phyloP scores from a whole-genome alignment of 1,140 invertebrate species.

The Brachionus asplanchnoidis region DNA sequence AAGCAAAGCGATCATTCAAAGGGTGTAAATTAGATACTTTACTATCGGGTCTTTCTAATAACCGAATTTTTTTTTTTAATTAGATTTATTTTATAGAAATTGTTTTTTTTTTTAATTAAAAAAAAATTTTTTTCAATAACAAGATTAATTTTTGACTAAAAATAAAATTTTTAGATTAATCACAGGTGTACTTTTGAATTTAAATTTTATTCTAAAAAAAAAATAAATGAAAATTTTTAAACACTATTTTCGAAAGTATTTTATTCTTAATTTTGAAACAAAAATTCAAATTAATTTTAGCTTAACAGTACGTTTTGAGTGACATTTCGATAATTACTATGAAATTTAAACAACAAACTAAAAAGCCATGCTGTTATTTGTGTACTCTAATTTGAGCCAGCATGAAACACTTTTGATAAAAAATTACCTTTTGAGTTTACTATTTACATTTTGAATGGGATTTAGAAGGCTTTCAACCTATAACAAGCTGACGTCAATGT shows the following conservation, averaged over 20 bases:
- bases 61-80: too few species aligned
- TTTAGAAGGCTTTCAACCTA: neutral
- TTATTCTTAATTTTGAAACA: neutral
- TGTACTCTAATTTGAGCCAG: neutral
- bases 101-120: neutral
- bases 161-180: neutral
- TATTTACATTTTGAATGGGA: neutral
- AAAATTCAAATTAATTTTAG: neutral
- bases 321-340: neutral
- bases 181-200: too few species aligned
- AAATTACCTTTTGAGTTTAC: neutral
- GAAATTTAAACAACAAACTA: neutral
- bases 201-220: too few species aligned
- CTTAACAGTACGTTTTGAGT: neutral
- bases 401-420: neutral
- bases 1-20: too few species aligned
- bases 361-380: neutral
- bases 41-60: too few species aligned
- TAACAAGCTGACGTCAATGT: neutral
- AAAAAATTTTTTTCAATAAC: neutral
- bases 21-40: too few species aligned
- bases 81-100: too few species aligned
- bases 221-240: too few species aligned
- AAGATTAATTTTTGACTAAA: too few species aligned
- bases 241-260: too few species aligned